Conservation (phyloP, 2,797 vertebrate genomes). For the Zenarchopterus dispar region DNA sequence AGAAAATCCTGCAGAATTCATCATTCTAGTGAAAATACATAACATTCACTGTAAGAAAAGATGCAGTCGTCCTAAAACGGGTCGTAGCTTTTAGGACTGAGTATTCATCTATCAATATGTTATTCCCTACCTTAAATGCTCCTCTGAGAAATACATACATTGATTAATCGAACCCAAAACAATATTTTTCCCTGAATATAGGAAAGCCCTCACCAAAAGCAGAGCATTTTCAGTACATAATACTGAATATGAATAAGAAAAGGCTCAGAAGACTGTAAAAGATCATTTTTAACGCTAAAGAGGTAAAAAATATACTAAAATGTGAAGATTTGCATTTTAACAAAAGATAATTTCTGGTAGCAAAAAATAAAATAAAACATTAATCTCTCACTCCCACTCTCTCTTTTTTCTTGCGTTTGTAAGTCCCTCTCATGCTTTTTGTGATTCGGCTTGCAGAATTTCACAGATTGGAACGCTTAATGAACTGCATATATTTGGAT, state of each 20-base stretch:
- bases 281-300: constrained; percentile 34
- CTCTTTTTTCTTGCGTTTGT: constrained; percentile 6
- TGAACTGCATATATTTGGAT: constrained; percentile 55
- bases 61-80: too few relatives aligned
- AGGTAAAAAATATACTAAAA: constrained; percentile 45
- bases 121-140: constrained; percentile 24
- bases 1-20: neutral
- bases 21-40: too few relatives aligned
- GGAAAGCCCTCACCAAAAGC: constrained; percentile 23
- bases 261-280: constrained; percentile 29
- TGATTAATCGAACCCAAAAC: constrained; percentile 36
- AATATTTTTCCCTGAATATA: constrained; percentile 32
- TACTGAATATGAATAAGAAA: constrained; percentile 39
- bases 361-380: constrained; percentile 69
- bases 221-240: constrained; percentile 13
- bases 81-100: too few relatives aligned
- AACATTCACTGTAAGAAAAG: too few relatives aligned
- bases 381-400: constrained; percentile 40
- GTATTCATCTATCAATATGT: constrained; percentile 1
- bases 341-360: constrained; percentile 61
- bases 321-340: constrained; percentile 62
- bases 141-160: constrained; percentile 16
- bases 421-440: constrained; percentile 37
- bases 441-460: constrained; percentile 50
- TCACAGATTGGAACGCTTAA: constrained; percentile 45